A percentile compares a stretch with the other conserved stretches of the same genome.
These are phyloP conservation scores for Zaprionus lachaisei DNA, from an alignment of 1,140 invertebrate species.

Conservation along the genomic window DNA sequence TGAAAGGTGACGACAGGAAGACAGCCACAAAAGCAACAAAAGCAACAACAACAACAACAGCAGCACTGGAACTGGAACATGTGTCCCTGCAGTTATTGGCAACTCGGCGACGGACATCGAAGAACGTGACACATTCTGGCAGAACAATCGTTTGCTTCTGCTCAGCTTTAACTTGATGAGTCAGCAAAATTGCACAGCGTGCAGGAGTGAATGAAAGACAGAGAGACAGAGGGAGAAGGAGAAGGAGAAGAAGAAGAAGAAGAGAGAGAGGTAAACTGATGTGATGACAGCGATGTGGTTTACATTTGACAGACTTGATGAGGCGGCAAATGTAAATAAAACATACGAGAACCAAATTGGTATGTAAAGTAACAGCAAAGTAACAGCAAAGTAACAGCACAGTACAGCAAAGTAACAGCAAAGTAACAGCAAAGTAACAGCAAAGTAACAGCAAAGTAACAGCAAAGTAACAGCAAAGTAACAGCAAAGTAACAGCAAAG, in stretches of 20 bases:
- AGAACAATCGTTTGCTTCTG: not conserved
- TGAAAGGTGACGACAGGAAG: slow-evolving; percentile 22
- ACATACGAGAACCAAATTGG: not conserved
- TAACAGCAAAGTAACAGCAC: too few relatives aligned
- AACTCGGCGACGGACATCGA: slow-evolving; percentile 55
- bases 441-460: too few relatives aligned
- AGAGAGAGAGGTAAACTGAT: not conserved
- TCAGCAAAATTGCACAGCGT: slow-evolving; percentile 18
- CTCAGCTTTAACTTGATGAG: slow-evolving; percentile 46
- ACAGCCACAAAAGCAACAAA: not conserved
- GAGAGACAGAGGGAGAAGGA: not conserved
- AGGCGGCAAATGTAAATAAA: not conserved
- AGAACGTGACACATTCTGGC: slow-evolving; percentile 74
- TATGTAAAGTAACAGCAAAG: not conserved
- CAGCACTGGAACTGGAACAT: slow-evolving; percentile 65
- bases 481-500: not conserved
- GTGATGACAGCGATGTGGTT: slow-evolving; percentile 59
- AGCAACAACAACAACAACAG: not conserved
- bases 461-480: too few relatives aligned
- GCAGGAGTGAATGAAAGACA: not conserved
- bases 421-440: too few relatives aligned
- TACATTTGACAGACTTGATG: slow-evolving; percentile 30
- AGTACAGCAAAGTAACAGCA: too few relatives aligned
- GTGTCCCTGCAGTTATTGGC: slow-evolving; percentile 73
- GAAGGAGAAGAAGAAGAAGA: not conserved